Evolutionary conservation across 2,888 invertebrate species (phyloP).

Genomic region (Phrixothrix hirtus): DNA sequence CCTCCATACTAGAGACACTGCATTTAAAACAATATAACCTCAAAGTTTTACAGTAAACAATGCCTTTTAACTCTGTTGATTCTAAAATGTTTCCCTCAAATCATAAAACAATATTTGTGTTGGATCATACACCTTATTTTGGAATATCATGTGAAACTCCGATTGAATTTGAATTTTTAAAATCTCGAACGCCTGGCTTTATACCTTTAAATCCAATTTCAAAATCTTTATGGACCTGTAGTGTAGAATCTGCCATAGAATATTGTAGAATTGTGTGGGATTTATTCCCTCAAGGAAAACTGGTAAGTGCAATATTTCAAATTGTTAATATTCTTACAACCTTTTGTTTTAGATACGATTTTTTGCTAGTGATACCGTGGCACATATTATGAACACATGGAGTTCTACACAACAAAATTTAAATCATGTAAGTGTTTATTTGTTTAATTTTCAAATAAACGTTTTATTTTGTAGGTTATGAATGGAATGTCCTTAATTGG

Average conservation of each 20-base stretch:
- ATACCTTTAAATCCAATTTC: slow-evolving; percentile 82
- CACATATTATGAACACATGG: slow-evolving; percentile 87
- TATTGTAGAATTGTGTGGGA: slow-evolving; percentile 97
- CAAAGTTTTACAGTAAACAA: too few relatives aligned
- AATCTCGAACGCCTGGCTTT: slow-evolving; percentile 69
- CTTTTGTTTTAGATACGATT: slow-evolving; percentile 70
- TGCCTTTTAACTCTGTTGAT: slow-evolving; percentile 1
- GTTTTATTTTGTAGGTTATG: slow-evolving; percentile 63
- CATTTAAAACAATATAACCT: too few relatives aligned
- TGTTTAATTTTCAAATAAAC: neutral
- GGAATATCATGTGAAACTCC: slow-evolving; percentile 80
- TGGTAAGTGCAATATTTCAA: slow-evolving; percentile 63
- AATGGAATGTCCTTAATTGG: slow-evolving; percentile 84
- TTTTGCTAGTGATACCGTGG: slow-evolving; percentile 84
- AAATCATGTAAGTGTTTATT: slow-evolving; percentile 75
- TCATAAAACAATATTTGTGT: slow-evolving; percentile 94
- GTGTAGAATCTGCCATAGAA: slow-evolving; percentile 93
- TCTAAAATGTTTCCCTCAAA: slow-evolving; percentile 70
- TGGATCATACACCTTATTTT: slow-evolving; percentile 93
- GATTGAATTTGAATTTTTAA: slow-evolving; percentile 80
- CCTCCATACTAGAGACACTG: too few relatives aligned
- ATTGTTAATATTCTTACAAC: slow-evolving; percentile 4
- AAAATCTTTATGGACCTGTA: slow-evolving; percentile 95
- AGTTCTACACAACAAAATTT: slow-evolving; percentile 80
- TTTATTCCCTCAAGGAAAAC: slow-evolving; percentile 87